Conservation (phyloP, 92 coral and sea anemone genomes). For the Muricea muricata region DNA sequence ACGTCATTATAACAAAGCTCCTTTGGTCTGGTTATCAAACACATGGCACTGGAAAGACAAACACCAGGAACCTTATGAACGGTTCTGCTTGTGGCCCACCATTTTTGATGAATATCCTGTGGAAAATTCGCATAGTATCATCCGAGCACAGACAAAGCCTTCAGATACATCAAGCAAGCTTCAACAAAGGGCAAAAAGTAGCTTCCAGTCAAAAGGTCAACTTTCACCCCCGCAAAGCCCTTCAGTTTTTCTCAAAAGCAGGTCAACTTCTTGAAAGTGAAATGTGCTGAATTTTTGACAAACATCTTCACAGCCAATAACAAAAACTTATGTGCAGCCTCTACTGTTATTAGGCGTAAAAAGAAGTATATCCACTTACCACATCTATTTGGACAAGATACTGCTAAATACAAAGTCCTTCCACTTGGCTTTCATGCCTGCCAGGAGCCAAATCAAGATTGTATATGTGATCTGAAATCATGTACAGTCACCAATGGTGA, state of each 20-base stretch:
- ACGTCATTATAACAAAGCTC: conserved; percentile 47
- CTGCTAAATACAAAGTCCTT: conserved; percentile 15
- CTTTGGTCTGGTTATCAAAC: conserved; percentile 62
- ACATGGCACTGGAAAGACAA: conserved; percentile 63
- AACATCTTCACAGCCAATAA: conserved; percentile 10
- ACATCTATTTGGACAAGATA: conserved; percentile 19
- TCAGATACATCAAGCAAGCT: no score
- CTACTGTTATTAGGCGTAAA: not conserved
- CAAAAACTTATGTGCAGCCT: not conserved
- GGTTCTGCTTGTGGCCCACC: no score
- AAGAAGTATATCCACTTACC: conserved; percentile 11
- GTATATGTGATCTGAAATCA: conserved; percentile 51
- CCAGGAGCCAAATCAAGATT: conserved; percentile 40
- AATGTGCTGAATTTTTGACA: no score
- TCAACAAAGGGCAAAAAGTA: conserved; percentile 44
- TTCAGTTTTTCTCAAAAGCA: conserved; percentile 62
- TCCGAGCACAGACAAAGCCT: conserved; percentile 37
- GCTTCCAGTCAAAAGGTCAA: conserved; percentile 56
- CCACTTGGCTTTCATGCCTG: conserved; percentile 57
- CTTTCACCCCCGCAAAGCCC: conserved; percentile 48
- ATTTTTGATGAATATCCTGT: no score
- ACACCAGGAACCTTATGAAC: no score
- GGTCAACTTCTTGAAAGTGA: conserved; percentile 45
- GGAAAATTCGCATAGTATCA: no score
- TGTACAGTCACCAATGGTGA: not conserved